Percentiles rank a stretch among this genome's conserved stretches.
Conservation (phyloP, 2,113 vertebrate species). For the Paradoxurus hermaphroditus region DNA sequence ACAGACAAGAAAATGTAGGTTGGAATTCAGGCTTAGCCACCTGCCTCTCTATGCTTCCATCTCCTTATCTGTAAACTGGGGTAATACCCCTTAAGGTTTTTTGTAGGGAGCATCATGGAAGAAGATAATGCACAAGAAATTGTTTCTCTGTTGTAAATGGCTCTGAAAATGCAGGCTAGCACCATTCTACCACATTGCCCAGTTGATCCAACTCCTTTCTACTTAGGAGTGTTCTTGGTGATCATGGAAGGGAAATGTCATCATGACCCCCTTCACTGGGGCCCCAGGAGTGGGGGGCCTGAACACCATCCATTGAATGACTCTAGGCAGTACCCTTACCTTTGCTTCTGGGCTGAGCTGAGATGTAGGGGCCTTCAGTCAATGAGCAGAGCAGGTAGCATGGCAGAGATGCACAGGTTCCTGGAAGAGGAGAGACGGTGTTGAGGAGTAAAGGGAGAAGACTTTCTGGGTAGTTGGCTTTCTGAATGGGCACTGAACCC, state of each 20-base stretch:
- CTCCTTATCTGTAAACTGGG: background rate
- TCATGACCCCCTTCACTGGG: too few species aligned
- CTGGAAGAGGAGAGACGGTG: conserved; percentile 1
- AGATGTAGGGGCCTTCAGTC: background rate
- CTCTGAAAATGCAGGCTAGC: background rate
- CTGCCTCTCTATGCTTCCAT: background rate
- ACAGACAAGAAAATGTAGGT: background rate
- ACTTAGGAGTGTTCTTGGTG: background rate
- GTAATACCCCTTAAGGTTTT: background rate
- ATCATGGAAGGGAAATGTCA: background rate
- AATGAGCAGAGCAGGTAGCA: background rate
- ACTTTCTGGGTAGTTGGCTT: background rate
- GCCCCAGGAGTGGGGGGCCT: background rate
- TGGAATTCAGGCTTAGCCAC: background rate
- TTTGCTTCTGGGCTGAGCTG: conserved; percentile 8
- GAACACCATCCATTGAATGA: background rate
- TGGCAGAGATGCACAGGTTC: background rate
- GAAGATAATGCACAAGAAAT: background rate
- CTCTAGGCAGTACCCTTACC: background rate
- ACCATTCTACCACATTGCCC: fast-evolving
- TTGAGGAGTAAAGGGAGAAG: background rate
- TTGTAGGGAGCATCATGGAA: fast-evolving
- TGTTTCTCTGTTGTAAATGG: background rate
- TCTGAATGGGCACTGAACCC: background rate
- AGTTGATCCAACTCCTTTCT: background rate